phyloP scores from a whole-genome alignment of 2,888 invertebrate species.

The Nephrotoma guestfalica region DNA sequence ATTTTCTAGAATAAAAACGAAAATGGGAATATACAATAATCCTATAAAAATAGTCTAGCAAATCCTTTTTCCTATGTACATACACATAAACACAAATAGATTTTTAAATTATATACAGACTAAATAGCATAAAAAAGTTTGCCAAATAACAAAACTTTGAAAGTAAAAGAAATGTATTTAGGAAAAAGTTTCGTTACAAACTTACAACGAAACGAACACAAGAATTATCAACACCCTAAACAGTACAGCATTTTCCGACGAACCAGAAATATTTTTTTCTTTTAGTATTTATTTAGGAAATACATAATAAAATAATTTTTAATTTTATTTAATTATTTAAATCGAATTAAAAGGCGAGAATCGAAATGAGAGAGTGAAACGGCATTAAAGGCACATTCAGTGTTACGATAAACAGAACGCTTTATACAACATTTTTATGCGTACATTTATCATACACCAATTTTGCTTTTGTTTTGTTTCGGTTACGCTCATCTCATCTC shows the following conservation, averaged over 20 bases:
- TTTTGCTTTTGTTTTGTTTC: not conserved
- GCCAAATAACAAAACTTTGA: not conserved
- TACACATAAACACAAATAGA: not conserved
- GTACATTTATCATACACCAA: not conserved
- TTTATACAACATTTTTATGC: not conserved
- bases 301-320: not conserved
- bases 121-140: not conserved
- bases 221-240: not conserved
- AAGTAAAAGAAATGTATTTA: not conserved
- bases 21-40: not conserved
- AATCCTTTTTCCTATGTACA: not conserved
- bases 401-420: not conserved
- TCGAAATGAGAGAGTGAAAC: not conserved
- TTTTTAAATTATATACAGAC: not conserved
- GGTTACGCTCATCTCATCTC: not conserved
- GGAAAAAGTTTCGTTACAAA: not conserved
- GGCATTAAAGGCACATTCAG: not conserved
- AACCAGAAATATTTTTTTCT: not conserved
- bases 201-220: not conserved
- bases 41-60: not conserved
- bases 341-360: not conserved
- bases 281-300: not conserved
- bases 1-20: not conserved
- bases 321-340: not conserved
- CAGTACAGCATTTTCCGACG: not conserved